Evolutionary conservation across 2,888 invertebrate genomes (phyloP).

Genomic region (Drosophila recens): DNA sequence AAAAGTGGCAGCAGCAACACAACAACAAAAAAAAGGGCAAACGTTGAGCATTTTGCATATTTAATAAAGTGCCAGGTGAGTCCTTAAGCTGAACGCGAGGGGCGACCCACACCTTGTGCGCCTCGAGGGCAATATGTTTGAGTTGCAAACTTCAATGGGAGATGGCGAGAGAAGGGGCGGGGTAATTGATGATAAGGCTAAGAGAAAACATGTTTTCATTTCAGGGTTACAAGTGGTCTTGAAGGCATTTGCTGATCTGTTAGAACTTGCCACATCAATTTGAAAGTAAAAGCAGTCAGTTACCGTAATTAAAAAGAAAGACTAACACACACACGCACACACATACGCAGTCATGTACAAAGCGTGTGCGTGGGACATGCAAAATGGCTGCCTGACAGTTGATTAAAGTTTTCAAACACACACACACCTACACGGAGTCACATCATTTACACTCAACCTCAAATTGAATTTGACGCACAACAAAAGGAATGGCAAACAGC

Average conservation of each 20-base stretch:
- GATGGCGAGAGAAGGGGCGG: background rate
- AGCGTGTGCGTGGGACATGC: constrained; percentile 23
- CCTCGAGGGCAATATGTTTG: constrained; percentile 64
- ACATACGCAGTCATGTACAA: constrained; percentile 8
- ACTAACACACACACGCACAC: constrained; percentile 8
- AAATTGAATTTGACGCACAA: constrained; percentile 71
- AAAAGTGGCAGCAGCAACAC: constrained; percentile 10
- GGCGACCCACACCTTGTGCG: constrained; percentile 20
- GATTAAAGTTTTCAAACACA: constrained; percentile 48
- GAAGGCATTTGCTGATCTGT: constrained; percentile 34
- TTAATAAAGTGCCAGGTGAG: constrained; percentile 64
- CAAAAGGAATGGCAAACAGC: constrained; percentile 58
- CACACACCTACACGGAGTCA: constrained; percentile 14
- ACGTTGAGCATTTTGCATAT: constrained; percentile 66
- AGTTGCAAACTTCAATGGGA: constrained; percentile 36
- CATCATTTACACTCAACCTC: constrained; percentile 47
- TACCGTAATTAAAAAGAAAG: constrained; percentile 55
- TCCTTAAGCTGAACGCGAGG: constrained; percentile 10
- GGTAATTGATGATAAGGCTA: constrained; percentile 4
- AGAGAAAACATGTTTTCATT: constrained; percentile 51
- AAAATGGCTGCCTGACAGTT: constrained; percentile 47
- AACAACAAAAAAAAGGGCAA: constrained; percentile 46
- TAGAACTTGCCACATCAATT: constrained; percentile 23
- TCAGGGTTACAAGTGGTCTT: constrained; percentile 15
- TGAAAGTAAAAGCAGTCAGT: constrained; percentile 33